Evolutionary conservation across 2,113 vertebrate genomes (phyloP).

Genomic region (Cyphomyrus plagiostoma): DNA sequence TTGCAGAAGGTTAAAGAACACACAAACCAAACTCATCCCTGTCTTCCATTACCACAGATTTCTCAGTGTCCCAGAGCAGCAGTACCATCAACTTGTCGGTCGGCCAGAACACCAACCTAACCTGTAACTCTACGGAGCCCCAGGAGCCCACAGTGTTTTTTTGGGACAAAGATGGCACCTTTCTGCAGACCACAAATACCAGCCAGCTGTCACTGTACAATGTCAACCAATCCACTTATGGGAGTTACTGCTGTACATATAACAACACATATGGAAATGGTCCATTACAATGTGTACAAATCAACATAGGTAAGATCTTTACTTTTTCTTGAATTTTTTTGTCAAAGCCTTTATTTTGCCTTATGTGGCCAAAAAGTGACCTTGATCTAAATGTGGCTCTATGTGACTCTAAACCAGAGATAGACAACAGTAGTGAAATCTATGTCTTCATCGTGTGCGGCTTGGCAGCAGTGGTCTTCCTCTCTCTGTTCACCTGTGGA

Average conservation of each 20-base stretch:
- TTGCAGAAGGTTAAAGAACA: neutral
- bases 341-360: neutral
- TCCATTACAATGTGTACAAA: neutral
- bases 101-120: neutral
- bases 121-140: neutral
- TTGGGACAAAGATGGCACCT: neutral
- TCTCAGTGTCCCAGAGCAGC: neutral
- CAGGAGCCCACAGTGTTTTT: neutral
- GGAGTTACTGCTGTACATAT: neutral
- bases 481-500: neutral
- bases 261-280: neutral
- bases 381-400: neutral
- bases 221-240: neutral
- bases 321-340: neutral
- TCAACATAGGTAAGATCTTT: neutral
- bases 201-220: neutral
- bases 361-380: neutral
- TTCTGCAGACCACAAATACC: neutral
- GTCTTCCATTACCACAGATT: neutral
- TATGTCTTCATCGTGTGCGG: neutral
- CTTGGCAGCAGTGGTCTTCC: neutral
- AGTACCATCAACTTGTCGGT: neutral
- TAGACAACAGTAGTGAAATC: accelerated
- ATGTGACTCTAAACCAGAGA: neutral
- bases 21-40: neutral